A percentile compares a stretch with the other conserved stretches of the same genome.
Evolutionary conservation across 2,113 vertebrate genomes (phyloP).

Genomic region (Bothrops jararaca): DNA sequence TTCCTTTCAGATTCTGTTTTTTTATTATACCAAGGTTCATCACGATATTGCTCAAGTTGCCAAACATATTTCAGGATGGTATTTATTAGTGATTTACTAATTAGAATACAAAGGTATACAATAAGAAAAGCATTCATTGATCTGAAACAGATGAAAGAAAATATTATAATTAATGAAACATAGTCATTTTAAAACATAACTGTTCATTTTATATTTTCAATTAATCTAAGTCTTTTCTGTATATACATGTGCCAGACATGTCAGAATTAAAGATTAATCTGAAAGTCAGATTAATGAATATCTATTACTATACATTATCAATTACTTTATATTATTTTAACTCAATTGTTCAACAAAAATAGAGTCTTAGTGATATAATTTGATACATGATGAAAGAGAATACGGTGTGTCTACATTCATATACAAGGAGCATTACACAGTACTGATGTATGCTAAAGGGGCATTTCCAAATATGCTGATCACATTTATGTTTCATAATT

Average conservation of each 20-base stretch:
- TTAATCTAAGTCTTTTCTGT: background rate
- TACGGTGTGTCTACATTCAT: background rate
- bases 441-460: background rate
- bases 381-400: background rate
- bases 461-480: background rate
- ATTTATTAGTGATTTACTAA: slow-evolving; percentile 92
- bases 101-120: slow-evolving; percentile 94
- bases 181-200: background rate
- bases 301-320: background rate
- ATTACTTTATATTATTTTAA: background rate
- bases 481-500: background rate
- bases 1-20: slow-evolving; percentile 84
- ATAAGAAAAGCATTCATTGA: slow-evolving; percentile 96
- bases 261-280: background rate
- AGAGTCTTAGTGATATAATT: background rate
- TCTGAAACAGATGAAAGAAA: slow-evolving; percentile 60
- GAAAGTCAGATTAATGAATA: background rate
- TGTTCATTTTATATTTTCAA: background rate
- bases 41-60: slow-evolving; percentile 85
- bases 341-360: background rate
- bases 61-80: slow-evolving; percentile 89
- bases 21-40: slow-evolving; percentile 93
- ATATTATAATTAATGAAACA: background rate
- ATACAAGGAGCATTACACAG: background rate
- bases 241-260: background rate